A percentile compares a stretch with the other conserved stretches of the same genome.
Evolutionary conservation across 2,797 vertebrate species (phyloP).

Genomic region (Morelia viridis): DNA sequence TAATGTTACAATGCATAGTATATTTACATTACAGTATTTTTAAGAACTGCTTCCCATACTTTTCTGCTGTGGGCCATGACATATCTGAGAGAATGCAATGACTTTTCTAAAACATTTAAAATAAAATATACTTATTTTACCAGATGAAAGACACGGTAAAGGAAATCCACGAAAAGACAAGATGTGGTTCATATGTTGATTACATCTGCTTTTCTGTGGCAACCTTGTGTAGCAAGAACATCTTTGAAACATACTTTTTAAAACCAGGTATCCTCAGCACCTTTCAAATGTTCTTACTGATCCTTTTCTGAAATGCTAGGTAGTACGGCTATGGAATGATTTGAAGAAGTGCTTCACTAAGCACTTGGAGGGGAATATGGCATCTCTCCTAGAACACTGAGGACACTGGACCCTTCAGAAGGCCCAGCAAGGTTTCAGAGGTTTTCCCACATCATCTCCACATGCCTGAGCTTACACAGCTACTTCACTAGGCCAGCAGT

Average conservation of each 20-base stretch:
- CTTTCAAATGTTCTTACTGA: not conserved
- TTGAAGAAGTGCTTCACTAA: no score
- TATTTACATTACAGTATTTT: not conserved
- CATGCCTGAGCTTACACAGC: not conserved
- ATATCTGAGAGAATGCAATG: not conserved
- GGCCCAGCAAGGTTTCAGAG: not conserved
- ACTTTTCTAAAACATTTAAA: not conserved
- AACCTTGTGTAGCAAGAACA: not conserved
- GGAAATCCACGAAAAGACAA: not conserved
- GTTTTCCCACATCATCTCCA: not conserved
- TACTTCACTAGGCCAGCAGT: not conserved
- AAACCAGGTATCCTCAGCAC: not conserved
- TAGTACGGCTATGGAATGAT: no score
- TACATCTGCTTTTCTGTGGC: no score
- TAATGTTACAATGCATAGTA: not conserved
- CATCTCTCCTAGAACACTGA: not conserved
- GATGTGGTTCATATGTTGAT: no score
- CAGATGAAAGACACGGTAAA: not conserved
- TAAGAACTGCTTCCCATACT: no score
- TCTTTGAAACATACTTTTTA: not conserved
- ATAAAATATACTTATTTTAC: no score
- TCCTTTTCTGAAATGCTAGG: not conserved
- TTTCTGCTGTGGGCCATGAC: not conserved
- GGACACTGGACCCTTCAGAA: not conserved
- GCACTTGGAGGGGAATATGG: not conserved